Evolutionary conservation across 2,113 vertebrate species (phyloP), one percentile per base, ranked within the genome.

Genomic region (Ceratotherium simum): DNA sequence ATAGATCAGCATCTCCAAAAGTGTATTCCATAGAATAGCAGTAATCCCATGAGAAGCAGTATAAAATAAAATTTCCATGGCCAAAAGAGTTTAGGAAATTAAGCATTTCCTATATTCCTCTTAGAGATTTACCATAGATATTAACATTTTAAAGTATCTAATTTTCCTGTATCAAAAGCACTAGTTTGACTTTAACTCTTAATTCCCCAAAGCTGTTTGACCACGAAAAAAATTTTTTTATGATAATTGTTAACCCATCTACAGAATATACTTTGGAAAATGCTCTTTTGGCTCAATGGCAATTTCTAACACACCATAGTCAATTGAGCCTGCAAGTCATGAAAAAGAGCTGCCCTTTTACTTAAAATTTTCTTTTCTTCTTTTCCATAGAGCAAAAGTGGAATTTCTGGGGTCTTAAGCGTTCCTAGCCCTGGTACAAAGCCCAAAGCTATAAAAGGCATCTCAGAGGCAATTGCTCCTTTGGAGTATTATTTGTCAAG

Each of bases 311-410:
- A 6, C 13, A 82, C 20, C 9, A 20, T 4, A 84, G 48, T 65
- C 21, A 80, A 51, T 36, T n/a, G 85, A 73, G 27, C 27, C 14
- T 80, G 7, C 27, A 80, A 85, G 21, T 84, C 65, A 84, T 96
- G 92, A 95, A 89, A 97, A 92, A 67, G 36, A 92, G 23, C 33
- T 80, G 62, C 21, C 51, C 88, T 96, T 84, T 96, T 33, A 73
- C 60, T 87, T 91, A 78, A 82, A 86, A 72, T 1, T 54, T 56
- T 21, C n/a, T 90, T 76, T 62, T 21, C 76, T 76, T 78, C 33
- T 83, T 60, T 25, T 84, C 70, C 64, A 67, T 79, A 70, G 48
- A 80, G 62, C n/a, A 90, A 97, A 82, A 79, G 48, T 73, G 7
- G 70, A 75, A 84, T 78, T 54, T 91, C 36, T 76, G 73, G 82